Conservation (phyloP, 2,113 vertebrate genomes). For the cat (Felis catus) region F.catus_Fca126_mat1.0 CM031412.1:174817001-174817500, state of each 20-base stretch:
- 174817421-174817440: constrained; percentile 34
- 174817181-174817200: neutral
- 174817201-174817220: fast-evolving
- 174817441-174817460: constrained; percentile 14
- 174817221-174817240: neutral
- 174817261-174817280: constrained; percentile 53
- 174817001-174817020: neutral
- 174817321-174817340: constrained; percentile 14
- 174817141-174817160: neutral
- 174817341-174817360: constrained; percentile 46
- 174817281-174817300: neutral
- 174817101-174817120: neutral
- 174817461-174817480: neutral
- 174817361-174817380: neutral
- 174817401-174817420: neutral
- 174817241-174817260: constrained; percentile 55
- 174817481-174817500: neutral
- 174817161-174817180: fast-evolving
- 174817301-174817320: neutral
- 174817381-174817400: constrained; percentile 17
- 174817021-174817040: neutral
- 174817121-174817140: neutral
- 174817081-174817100: neutral
- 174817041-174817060: neutral
- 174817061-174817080: neutral